phyloP scores from a whole-genome alignment of 2,797 vertebrate genomes.

The Crenuchus spilurus region DNA sequence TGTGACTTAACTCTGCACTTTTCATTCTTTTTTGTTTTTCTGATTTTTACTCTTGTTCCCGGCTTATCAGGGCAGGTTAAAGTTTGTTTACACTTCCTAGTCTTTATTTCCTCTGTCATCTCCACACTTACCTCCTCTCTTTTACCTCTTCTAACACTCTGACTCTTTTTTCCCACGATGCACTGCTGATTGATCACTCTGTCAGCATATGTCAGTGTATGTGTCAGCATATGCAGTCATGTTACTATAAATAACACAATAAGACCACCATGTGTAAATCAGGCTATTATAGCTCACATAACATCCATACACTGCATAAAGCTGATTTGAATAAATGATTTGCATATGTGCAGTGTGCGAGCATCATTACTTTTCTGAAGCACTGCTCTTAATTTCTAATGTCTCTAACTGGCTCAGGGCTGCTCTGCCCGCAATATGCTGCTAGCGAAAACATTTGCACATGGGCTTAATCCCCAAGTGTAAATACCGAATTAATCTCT shows the following conservation, averaged over 20 bases:
- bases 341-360: constrained; percentile 16
- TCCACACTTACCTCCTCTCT: not conserved
- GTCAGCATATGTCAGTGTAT: constrained; percentile 15
- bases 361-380: constrained; percentile 14
- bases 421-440: not conserved
- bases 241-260: constrained; percentile 21
- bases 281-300: constrained; percentile 20
- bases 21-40: not conserved
- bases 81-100: not conserved
- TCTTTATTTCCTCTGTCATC: not conserved
- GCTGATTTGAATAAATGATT: constrained; percentile 34
- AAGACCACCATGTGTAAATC: constrained; percentile 24
- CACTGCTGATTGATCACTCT: constrained; percentile 5
- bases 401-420: constrained; percentile 7
- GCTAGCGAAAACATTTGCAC: constrained; percentile 19
- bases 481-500: constrained; percentile 3
- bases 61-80: not conserved
- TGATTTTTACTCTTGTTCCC: not conserved
- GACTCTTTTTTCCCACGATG: not conserved
- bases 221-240: not conserved
- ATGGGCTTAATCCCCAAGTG: constrained; percentile 12
- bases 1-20: too few relatives aligned
- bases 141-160: not conserved
- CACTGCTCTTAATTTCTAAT: constrained; percentile 16
- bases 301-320: constrained; percentile 2